Evolutionary conservation across 2,888 invertebrate genomes (phyloP), one percentile per base, ranked within the genome.

Genomic region (Pterobdella sp.): DNA sequence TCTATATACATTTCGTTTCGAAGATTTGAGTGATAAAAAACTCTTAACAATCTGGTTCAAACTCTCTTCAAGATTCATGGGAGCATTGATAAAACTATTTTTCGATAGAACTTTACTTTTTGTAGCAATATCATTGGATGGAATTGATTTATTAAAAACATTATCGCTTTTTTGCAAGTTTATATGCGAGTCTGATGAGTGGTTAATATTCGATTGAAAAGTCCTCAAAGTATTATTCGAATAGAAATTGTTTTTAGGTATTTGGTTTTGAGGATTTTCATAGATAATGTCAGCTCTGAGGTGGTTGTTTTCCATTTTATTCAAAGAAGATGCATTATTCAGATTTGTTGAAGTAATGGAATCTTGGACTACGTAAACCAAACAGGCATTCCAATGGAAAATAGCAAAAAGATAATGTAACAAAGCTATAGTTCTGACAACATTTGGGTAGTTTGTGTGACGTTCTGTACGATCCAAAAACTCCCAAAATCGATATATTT

Each of bases 301-400:
- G n/a, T n/a, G n/a, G n/a, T n/a, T n/a, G n/a, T n/a, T 18, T 52
- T 52, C 26, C 14, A 7, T 29, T 10, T 49, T 42, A 26, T 34
- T 34, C 10, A 36, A 29, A 3, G 29, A 31, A 29, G 69, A 49
- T 10, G n/a, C 14, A 31, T 32, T 31, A 18, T 37, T n/a, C 52
- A 52, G 22, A 31, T 49, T 32, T 0, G 69, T 37, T 14, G 52
- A 31, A 18, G 49, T 49, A 52, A 69, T 42, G 29, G 69, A 49
- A 22, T 69, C 69, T 31, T 69, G 69, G 67, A 82, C 80, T 34
- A 96, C 91, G 88, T 94, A 93, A 87, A 94, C 95, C 85, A 97
- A 88, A 87, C 96, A 97, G 83, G 95, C 95, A 86, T 97, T 97
- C 96, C 96, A 97, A 88, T 97, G 97, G 87, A 96, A 96, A 86